Conservation (phyloP, 2,888 invertebrate genomes). For the Therioaphis trifolii region DNA sequence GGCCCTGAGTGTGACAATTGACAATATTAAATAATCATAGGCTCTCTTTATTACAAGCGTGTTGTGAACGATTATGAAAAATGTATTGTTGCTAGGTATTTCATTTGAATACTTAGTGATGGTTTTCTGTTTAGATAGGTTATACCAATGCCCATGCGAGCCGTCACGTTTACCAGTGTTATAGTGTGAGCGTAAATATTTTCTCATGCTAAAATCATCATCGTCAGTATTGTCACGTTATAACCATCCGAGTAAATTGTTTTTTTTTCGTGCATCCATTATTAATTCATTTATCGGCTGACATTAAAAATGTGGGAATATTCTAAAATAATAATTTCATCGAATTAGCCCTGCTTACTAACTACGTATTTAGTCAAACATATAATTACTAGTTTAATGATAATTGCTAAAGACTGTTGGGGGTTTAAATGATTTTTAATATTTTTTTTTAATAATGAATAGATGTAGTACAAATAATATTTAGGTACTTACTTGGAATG, state of each 20-base stretch:
- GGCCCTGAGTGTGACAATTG: neutral
- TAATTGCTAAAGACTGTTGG: no score
- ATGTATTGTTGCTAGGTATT: conserved; percentile 5
- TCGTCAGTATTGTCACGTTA: conserved; percentile 50
- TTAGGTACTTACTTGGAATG: neutral
- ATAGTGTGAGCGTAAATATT: neutral
- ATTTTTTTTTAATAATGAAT: neutral
- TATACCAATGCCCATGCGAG: neutral
- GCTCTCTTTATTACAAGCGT: neutral
- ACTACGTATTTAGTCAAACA: no score
- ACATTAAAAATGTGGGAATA: conserved; percentile 31
- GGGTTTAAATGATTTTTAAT: conserved; percentile 19
- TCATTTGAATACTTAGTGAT: conserved; percentile 20
- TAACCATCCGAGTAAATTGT: neutral
- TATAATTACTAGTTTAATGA: no score
- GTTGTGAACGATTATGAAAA: conserved; percentile 6
- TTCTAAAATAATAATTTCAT: neutral
- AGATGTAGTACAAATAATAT: neutral
- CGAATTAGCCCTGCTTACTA: neutral
- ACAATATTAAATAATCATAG: neutral
- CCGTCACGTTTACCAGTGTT: conserved; percentile 32
- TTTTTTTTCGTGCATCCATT: conserved; percentile 1
- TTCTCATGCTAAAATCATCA: neutral
- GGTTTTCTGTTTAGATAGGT: conserved; percentile 12
- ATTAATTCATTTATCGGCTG: conserved; percentile 17